These are phyloP conservation scores for Carterocephalus palaemon DNA, from an alignment of 2,888 invertebrate genomes.

Conservation along the genomic window DNA sequence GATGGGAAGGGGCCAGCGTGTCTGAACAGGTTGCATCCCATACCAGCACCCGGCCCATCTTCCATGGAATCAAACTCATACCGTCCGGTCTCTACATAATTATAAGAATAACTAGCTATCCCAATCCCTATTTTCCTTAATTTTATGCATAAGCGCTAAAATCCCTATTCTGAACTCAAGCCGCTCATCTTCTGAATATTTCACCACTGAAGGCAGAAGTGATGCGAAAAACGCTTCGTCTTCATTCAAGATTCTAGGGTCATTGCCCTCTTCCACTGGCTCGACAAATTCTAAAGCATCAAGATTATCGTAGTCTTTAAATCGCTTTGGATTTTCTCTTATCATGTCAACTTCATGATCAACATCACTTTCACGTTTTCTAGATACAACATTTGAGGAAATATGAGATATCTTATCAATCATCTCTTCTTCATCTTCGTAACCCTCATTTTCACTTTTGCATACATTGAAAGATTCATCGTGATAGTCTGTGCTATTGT, in stretches of 20 bases:
- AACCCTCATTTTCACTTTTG: too few relatives aligned
- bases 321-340: too few relatives aligned
- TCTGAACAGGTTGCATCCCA: too few relatives aligned
- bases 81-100: not conserved
- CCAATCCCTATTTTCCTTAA: constrained; percentile 58
- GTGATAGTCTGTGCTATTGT: constrained; percentile 32
- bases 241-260: constrained; percentile 68
- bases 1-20: too few relatives aligned
- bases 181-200: constrained; percentile 63
- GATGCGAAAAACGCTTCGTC: constrained; percentile 73
- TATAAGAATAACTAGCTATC: not conserved
- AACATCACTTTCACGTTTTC: constrained; percentile 28
- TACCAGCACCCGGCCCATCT: too few relatives aligned
- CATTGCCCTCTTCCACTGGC: constrained; percentile 46
- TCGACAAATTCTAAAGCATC: constrained; percentile 49
- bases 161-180: constrained; percentile 68
- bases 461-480: constrained; percentile 29
- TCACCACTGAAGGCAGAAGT: constrained; percentile 61
- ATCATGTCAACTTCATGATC: too few relatives aligned
- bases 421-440: too few relatives aligned
- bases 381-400: constrained; percentile 3
- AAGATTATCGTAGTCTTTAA: constrained; percentile 26
- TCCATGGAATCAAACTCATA: too few relatives aligned
- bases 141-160: constrained; percentile 58
- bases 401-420: too few relatives aligned